Evolutionary conservation across 2,888 invertebrate species (phyloP).

Genomic region (Nomada lathburiana): DNA sequence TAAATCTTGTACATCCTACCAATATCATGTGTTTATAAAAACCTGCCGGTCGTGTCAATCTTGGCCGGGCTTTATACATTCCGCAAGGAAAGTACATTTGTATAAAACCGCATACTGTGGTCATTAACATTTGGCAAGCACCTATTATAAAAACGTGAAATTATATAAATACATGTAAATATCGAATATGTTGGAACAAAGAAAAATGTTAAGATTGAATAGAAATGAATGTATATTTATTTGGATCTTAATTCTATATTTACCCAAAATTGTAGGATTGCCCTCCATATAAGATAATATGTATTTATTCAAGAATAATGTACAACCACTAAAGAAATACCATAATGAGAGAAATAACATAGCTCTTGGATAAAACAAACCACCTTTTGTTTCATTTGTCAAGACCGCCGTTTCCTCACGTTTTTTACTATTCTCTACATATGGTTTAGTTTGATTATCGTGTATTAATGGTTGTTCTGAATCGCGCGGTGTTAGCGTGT

Average conservation of each 20-base stretch:
- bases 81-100: slow-evolving; percentile 91
- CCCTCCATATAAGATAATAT: slow-evolving; percentile 90
- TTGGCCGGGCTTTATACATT: slow-evolving; percentile 88
- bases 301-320: slow-evolving; percentile 91
- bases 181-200: background rate
- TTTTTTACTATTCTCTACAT: slow-evolving; percentile 66
- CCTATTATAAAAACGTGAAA: slow-evolving; percentile 84
- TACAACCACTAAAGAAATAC: slow-evolving; percentile 92
- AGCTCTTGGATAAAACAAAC: slow-evolving; percentile 87
- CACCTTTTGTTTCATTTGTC: slow-evolving; percentile 82
- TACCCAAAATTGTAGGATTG: slow-evolving; percentile 90
- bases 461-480: slow-evolving; percentile 72
- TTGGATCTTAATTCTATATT: slow-evolving; percentile 58
- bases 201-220: background rate
- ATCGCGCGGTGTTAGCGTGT: slow-evolving; percentile 76
- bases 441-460: slow-evolving; percentile 74
- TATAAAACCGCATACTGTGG: slow-evolving; percentile 90
- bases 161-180: background rate
- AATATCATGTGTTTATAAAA: slow-evolving; percentile 91
- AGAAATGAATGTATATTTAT: background rate
- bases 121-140: slow-evolving; percentile 91
- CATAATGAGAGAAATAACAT: slow-evolving; percentile 88
- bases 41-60: slow-evolving; percentile 87
- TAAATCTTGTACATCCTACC: slow-evolving; percentile 90
- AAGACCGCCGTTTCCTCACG: slow-evolving; percentile 77